Evolutionary conservation across 2,797 vertebrate species (phyloP).

Genomic region (Diceros bicornis): DNA sequence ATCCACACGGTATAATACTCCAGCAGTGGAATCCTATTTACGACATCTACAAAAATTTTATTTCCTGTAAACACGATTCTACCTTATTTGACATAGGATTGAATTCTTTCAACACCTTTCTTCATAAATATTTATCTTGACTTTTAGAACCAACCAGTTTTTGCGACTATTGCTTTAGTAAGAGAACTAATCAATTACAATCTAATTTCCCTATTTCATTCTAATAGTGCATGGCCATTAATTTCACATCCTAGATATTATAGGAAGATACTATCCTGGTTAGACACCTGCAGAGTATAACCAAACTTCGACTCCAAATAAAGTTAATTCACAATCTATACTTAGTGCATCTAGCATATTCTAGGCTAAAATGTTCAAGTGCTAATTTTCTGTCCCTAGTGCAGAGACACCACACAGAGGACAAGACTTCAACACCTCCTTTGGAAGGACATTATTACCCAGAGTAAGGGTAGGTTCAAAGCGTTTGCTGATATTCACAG

Average conservation of each 20-base stretch:
- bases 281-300: neutral
- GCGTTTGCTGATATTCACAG: neutral
- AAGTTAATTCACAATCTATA: neutral
- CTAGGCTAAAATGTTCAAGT: neutral
- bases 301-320: constrained; percentile 3
- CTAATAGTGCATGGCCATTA: neutral
- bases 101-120: neutral
- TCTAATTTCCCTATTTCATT: constrained; percentile 13
- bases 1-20: neutral
- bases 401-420: neutral
- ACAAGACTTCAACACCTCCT: neutral
- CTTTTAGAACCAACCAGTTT: constrained; percentile 41
- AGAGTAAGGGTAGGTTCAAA: neutral
- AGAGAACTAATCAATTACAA: neutral
- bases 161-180: neutral
- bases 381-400: neutral
- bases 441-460: neutral
- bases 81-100: neutral
- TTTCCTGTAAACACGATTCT: neutral
- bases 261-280: neutral
- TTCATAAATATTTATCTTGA: neutral
- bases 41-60: neutral
- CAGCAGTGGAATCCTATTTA: neutral
- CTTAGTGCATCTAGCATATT: neutral
- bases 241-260: constrained; percentile 16